These are phyloP conservation scores for Myotis yumanensis DNA, from an alignment of 2,113 vertebrate genomes.

Conservation along the genomic window DNA sequence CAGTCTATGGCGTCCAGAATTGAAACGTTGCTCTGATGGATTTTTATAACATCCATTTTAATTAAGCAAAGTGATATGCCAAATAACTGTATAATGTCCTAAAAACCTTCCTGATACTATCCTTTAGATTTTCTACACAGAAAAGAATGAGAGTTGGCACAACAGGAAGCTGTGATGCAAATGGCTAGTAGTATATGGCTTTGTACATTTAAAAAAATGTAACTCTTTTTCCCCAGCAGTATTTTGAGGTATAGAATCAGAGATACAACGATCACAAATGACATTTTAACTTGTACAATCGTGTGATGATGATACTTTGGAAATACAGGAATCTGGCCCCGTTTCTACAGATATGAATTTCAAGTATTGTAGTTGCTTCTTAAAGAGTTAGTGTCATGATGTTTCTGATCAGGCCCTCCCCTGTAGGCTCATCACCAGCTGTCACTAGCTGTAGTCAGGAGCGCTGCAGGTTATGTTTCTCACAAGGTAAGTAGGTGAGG, in stretches of 20 bases:
- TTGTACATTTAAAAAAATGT: constrained; percentile 37
- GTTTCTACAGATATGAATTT: constrained; percentile 71
- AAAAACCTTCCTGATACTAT: constrained; percentile 50
- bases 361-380: constrained; percentile 49
- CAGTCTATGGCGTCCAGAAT: constrained; percentile 71
- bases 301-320: constrained; percentile 71
- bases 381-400: constrained; percentile 30
- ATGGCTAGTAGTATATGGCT: constrained; percentile 65
- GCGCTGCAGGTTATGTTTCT: constrained; percentile 74
- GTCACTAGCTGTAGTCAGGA: constrained; percentile 35
- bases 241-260: constrained; percentile 71
- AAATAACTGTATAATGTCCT: constrained; percentile 74
- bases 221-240: constrained; percentile 61
- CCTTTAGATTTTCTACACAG: constrained; percentile 59
- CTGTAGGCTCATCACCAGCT: neutral
- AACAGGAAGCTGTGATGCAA: constrained; percentile 69
- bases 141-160: constrained; percentile 69
- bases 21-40: constrained; percentile 73
- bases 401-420: constrained; percentile 63
- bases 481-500: constrained; percentile 82
- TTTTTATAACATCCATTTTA: constrained; percentile 75
- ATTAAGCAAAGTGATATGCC: constrained; percentile 73
- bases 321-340: constrained; percentile 62
- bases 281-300: constrained; percentile 67
- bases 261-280: constrained; percentile 66